phyloP scores from a whole-genome alignment of 2,113 vertebrate genomes.

The Prietella phreatophila region DNA sequence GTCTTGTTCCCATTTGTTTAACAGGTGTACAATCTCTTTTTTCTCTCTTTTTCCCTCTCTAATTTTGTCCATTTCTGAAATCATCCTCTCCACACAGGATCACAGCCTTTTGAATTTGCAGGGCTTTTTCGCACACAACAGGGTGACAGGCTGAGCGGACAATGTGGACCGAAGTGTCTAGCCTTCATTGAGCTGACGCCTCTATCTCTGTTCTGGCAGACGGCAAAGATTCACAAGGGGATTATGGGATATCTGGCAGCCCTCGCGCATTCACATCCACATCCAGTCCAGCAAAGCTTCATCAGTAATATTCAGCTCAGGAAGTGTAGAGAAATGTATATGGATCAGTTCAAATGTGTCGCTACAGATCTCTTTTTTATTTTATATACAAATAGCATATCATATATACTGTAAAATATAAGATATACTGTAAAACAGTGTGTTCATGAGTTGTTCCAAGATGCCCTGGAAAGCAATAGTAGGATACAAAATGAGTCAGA shows the following conservation, averaged over 20 bases:
- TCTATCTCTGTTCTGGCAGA: conserved; percentile 32
- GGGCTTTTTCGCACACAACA: not conserved
- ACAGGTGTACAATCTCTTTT: not conserved
- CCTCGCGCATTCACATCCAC: not conserved
- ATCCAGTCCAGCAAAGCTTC: not conserved
- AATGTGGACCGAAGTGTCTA: not conserved
- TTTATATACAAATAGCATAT: not conserved
- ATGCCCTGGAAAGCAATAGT: not conserved
- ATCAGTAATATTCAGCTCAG: not conserved
- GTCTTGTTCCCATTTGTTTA: not conserved
- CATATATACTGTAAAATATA: too few species aligned
- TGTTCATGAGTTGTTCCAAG: not conserved
- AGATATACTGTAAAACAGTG: not conserved
- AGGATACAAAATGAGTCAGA: not conserved
- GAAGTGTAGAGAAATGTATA: not conserved
- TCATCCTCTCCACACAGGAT: not conserved
- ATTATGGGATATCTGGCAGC: conserved; percentile 31
- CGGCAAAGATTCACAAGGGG: not conserved
- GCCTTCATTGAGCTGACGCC: not conserved
- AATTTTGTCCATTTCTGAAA: not conserved
- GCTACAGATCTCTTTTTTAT: not conserved
- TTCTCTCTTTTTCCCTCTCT: too few species aligned
- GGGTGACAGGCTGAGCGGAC: not conserved
- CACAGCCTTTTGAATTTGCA: not conserved
- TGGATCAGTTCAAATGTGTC: not conserved